Conservation (phyloP, 1,140 invertebrate genomes). For the Diprion similis region DNA sequence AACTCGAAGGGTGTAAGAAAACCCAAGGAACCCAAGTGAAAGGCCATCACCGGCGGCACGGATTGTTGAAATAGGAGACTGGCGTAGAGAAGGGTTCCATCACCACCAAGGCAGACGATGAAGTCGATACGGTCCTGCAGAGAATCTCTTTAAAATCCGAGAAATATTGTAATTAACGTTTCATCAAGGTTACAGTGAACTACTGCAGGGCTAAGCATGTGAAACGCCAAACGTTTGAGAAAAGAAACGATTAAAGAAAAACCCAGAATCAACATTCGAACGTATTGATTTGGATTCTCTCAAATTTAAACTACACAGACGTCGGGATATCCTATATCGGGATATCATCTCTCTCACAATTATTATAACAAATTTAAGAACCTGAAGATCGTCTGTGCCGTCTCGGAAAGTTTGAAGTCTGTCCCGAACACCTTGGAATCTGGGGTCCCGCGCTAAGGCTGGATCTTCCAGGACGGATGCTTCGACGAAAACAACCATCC, state of each 20-base stretch:
- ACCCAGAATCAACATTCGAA: too few species aligned
- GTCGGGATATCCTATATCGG: background rate
- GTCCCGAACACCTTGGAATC: conserved; percentile 78
- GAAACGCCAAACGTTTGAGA: background rate
- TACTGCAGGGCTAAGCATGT: background rate
- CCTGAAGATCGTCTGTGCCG: conserved; percentile 81
- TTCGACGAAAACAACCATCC: conserved; percentile 95
- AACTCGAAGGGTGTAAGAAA: conserved; percentile 97
- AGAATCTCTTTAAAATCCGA: conserved; percentile 60
- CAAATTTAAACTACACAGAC: too few species aligned
- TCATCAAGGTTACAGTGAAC: background rate
- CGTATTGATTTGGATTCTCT: too few species aligned
- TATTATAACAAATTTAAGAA: conserved; percentile 21
- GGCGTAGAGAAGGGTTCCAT: conserved; percentile 95
- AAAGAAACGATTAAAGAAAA: background rate
- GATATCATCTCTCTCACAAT: background rate
- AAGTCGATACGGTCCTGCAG: conserved; percentile 92
- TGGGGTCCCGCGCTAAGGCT: conserved; percentile 72
- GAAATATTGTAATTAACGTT: conserved; percentile 8
- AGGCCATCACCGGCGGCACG: conserved; percentile 97
- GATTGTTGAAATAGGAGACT: conserved; percentile 95
- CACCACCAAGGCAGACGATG: conserved; percentile 94
- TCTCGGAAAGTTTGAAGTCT: conserved; percentile 91
- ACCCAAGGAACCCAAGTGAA: conserved; percentile 95
- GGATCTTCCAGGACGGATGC: conserved; percentile 86